Evolutionary conservation across 2,888 invertebrate species (phyloP), one percentile per base, ranked within the genome.

Genomic region (Callyntrura guangdongensis): DNA sequence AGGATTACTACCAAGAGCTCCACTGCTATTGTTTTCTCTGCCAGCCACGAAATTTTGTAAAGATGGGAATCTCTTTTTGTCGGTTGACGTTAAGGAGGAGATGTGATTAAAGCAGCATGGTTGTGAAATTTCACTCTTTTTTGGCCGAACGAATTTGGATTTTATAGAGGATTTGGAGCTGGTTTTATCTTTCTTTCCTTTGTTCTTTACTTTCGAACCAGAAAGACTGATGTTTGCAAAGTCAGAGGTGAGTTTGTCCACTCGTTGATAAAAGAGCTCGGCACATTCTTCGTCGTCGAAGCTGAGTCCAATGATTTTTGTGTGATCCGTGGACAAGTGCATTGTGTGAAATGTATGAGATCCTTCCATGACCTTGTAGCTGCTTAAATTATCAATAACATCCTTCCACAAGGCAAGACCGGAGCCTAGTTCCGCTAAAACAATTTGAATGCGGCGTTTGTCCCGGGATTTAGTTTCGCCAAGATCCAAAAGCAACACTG

Each of bases 21-120:
- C 56, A 67, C 8, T 45, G 6, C 36, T 81, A 49, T 67, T 83
- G 61, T 14, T 74, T 20, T 72, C 67, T 45, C 74, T 64, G 25
- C 81, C 74, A 56, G 88, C 17, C 14, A 94, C 92, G 83, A 93
- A 94, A 45, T 92, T 92, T 83, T 94, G 94, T 0, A 94, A 89
- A 36, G 93, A 93, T 5, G 93, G 91, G 79, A 93, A 93, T 22
- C 93, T 84, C 79, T 91, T 92, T 64, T 91, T 93, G 89, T 94
- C 94, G 9, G 87, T 93, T 1, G 92, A 90, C 20, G 92, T 93
- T 25, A 94, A 79, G 0, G 93, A 93, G 82, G 97, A 97, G 92
- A 98, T 96, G 95, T 98, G 98, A 94, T 97, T 97, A 95, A 98
- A 98, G 94, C 97, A 97, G 94, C 97, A 98, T 0, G 98, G 98